phyloP scores from a whole-genome alignment of 2,113 vertebrate genomes.

The Tragelaphus buxtoni region DNA sequence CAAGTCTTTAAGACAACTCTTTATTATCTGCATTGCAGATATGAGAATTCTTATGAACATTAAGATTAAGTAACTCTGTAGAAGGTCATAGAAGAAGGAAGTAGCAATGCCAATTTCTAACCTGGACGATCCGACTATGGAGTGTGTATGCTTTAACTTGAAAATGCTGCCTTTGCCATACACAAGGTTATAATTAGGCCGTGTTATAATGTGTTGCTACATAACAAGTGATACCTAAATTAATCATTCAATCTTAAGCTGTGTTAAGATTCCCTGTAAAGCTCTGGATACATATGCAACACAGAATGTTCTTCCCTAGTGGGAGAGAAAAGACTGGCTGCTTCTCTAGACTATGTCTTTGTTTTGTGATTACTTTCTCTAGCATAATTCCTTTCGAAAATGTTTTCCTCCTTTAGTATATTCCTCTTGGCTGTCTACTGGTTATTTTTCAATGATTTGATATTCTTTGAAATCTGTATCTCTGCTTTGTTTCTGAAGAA shows the following conservation, averaged over 20 bases:
- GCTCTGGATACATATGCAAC: rapidly evolving
- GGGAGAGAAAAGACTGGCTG: background rate
- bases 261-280: background rate
- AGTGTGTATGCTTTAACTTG: background rate
- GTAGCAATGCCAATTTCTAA: background rate
- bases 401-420: slow-evolving; percentile 8
- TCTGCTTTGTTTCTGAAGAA: slow-evolving; percentile 17
- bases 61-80: background rate
- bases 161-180: background rate
- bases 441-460: slow-evolving; percentile 54
- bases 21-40: background rate
- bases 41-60: background rate
- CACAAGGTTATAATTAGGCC: background rate
- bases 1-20: background rate
- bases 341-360: background rate
- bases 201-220: background rate
- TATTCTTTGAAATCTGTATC: slow-evolving; percentile 42
- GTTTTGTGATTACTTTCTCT: background rate
- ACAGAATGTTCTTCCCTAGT: background rate
- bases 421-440: slow-evolving; percentile 14
- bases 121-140: background rate
- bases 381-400: background rate
- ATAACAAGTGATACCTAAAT: background rate
- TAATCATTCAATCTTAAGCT: background rate
- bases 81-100: background rate